A percentile compares a stretch with the other conserved stretches of the same genome.
Conservation (phyloP, 2,888 invertebrate species). For the Euspilapteryx auroguttella region DNA sequence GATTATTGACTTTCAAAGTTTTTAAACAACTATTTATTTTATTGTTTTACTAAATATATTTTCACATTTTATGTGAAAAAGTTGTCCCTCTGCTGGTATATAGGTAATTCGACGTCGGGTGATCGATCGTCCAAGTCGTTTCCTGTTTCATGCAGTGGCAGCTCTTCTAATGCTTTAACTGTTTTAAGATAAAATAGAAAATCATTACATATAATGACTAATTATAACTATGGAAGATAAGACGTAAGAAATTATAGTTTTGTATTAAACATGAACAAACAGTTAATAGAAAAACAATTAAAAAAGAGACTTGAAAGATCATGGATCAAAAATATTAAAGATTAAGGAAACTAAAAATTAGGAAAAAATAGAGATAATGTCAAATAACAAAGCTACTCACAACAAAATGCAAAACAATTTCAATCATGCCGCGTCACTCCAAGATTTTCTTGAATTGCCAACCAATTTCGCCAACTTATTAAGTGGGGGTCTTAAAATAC, state of each 20-base stretch:
- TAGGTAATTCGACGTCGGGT: constrained; percentile 77
- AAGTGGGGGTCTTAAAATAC: too few relatives aligned
- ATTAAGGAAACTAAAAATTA: constrained; percentile 6
- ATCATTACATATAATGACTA: constrained; percentile 2
- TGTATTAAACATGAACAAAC: too few relatives aligned
- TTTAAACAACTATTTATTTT: too few relatives aligned
- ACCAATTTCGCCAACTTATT: constrained; percentile 14
- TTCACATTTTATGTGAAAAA: constrained; percentile 68
- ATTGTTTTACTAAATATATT: too few relatives aligned
- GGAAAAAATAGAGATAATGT: constrained; percentile 10
- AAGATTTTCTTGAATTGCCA: constrained; percentile 31
- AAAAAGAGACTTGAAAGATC: too few relatives aligned
- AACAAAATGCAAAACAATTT: constrained; percentile 53
- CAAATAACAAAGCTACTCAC: constrained; percentile 40
- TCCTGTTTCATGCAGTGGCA: constrained; percentile 61
- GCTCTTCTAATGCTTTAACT: constrained; percentile 79
- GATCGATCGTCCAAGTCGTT: constrained; percentile 73
- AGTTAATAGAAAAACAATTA: too few relatives aligned
- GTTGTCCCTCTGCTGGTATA: constrained; percentile 86
- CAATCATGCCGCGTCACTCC: constrained; percentile 48
- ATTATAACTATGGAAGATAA: constrained; percentile 3
- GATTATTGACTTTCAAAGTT: too few relatives aligned
- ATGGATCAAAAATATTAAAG: too few relatives aligned
- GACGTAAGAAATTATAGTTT: too few relatives aligned
- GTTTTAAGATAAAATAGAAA: constrained; percentile 10